Base-by-base conservation (phyloP, 1,140 invertebrate species). In the Pogonomyrmex barbatus region DNA sequence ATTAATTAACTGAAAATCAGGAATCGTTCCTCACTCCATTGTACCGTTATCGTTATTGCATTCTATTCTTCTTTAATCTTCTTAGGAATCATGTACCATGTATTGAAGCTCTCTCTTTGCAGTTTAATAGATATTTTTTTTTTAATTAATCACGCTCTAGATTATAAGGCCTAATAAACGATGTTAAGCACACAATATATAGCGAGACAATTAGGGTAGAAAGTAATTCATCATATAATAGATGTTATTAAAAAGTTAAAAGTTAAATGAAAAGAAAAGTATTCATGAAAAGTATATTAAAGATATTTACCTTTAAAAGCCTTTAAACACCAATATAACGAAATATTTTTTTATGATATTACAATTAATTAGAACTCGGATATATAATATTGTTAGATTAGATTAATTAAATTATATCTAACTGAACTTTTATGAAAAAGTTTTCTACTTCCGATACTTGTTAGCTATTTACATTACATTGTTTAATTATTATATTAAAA, bases 1-100 rank as follows among this genome's bases (percentile, higher is more conserved):
- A 93, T 93, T 93, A 94, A 93, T 94, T 93, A 93, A 92, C 92
- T 90, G 87, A 88, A 85, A 92, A 91, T 93, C 89, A 77, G 76
- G 73, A 68, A 50, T 71, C 70, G 24, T 77, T 24, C 56, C 52
- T 67, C 67, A 52, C 12, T 62, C 12, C 54, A 6, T 9, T 12
- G 9, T 47, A 36, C 50, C 14, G 10, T 58, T 36, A 36, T 10
- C n/a, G 24, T 24, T 70, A 9, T 65, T 67, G 63, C 63, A 50
- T 52, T 17, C 14, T 9, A 6, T 62, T 14, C 75, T 42, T 47
- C 70, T 71, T 45, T 17, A 47, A 71, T 54, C 52, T 60, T 82
- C 8, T n/a, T 17, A 83, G 39, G 39, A 39, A 77, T 56, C 17
- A 24, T 50, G 24, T 33, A 54, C 24, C 58, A n/a, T n/a, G n/a